Percentiles rank a stretch among this genome's conserved stretches.
phyloP scores from a whole-genome alignment of 1,140 invertebrate species.

The Scaptomyza graminum region DNA sequence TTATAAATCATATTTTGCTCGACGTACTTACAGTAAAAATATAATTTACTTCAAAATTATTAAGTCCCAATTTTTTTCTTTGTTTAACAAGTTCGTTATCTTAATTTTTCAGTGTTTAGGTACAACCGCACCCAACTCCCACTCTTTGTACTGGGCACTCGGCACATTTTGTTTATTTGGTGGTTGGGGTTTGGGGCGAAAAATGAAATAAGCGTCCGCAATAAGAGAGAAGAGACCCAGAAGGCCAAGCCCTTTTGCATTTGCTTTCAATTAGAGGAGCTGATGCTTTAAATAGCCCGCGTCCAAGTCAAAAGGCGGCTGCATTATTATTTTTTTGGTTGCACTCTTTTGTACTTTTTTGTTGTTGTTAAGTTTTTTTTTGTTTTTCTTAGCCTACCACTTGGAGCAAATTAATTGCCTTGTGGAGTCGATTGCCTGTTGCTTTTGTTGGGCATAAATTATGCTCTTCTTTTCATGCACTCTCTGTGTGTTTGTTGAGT shows the following conservation, averaged over 20 bases:
- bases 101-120: background rate
- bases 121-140: background rate
- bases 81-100: background rate
- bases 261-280: slow-evolving; percentile 46
- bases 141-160: slow-evolving; percentile 2
- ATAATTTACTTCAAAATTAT: background rate
- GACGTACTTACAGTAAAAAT: background rate
- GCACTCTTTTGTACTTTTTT: slow-evolving; percentile 46
- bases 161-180: slow-evolving; percentile 33
- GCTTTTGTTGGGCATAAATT: slow-evolving; percentile 63
- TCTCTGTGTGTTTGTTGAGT: background rate
- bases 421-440: slow-evolving; percentile 50
- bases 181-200: background rate
- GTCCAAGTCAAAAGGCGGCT: slow-evolving; percentile 20
- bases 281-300: slow-evolving; percentile 58
- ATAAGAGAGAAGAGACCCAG: background rate
- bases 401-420: slow-evolving; percentile 70
- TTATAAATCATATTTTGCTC: background rate
- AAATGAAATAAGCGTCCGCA: slow-evolving; percentile 10
- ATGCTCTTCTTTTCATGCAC: slow-evolving; percentile 45
- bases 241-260: slow-evolving; percentile 28
- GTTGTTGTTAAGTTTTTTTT: slow-evolving; percentile 8
- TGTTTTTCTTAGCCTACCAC: slow-evolving; percentile 23
- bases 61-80: too few species aligned
- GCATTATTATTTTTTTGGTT: slow-evolving; percentile 47